Conservation (phyloP, 2,797 vertebrate genomes). For the Chanos chanos region DNA sequence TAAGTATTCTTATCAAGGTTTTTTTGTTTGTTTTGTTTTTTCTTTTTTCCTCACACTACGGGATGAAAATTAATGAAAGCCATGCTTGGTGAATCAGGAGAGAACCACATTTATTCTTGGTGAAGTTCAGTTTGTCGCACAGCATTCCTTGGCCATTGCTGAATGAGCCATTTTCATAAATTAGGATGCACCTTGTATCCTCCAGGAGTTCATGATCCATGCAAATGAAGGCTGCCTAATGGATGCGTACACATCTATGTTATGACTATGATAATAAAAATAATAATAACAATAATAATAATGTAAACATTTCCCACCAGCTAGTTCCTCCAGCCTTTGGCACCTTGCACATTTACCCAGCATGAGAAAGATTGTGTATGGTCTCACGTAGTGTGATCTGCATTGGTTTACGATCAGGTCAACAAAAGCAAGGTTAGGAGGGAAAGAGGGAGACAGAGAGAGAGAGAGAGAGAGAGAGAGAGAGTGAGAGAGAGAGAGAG, state of each 20-base stretch:
- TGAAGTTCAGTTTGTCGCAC: slow-evolving; percentile 58
- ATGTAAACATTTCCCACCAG: slow-evolving; percentile 36
- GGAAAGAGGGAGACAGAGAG: not conserved
- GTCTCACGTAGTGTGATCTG: not conserved
- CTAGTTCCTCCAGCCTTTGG: slow-evolving; percentile 44
- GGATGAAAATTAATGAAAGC: slow-evolving; percentile 68
- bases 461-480: not conserved
- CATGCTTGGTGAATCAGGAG: slow-evolving; percentile 58
- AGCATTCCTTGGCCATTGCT: slow-evolving; percentile 40
- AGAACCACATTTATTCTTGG: slow-evolving; percentile 66
- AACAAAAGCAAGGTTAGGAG: not conserved
- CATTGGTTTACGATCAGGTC: not conserved
- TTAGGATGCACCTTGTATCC: slow-evolving; percentile 61
- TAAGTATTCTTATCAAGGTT: not conserved
- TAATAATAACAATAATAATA: slow-evolving; percentile 44
- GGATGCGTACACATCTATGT: slow-evolving; percentile 64
- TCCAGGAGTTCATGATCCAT: slow-evolving; percentile 73
- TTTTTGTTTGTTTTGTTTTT: slow-evolving; percentile 51
- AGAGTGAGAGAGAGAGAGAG: not conserved
- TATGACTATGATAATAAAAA: slow-evolving; percentile 46
- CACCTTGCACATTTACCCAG: slow-evolving; percentile 37
- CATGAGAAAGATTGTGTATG: slow-evolving; percentile 5
- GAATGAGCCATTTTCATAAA: slow-evolving; percentile 54
- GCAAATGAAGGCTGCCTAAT: slow-evolving; percentile 71
- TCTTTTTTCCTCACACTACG: slow-evolving; percentile 46